Evolutionary conservation across 2,797 vertebrate species (phyloP).

Genomic region (Malurus leucopterus): DNA sequence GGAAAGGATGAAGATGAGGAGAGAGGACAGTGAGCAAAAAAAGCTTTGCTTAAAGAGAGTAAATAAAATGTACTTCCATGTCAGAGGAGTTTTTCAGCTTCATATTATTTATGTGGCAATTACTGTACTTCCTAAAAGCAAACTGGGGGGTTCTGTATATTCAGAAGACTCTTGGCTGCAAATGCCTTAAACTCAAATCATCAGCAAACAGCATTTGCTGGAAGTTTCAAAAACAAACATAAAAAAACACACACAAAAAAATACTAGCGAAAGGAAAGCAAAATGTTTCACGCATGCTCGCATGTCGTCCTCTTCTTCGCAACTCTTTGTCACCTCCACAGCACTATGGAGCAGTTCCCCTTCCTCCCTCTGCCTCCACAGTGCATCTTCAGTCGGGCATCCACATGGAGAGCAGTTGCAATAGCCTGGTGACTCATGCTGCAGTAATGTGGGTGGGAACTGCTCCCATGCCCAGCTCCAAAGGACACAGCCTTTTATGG

Average conservation of each 20-base stretch:
- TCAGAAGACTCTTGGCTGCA: background rate
- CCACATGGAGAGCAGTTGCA: background rate
- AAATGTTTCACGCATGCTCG: background rate
- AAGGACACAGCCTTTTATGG: conserved; percentile 66
- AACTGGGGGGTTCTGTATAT: background rate
- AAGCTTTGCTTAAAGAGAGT: background rate
- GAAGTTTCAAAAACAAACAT: background rate
- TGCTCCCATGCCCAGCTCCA: conserved; percentile 42
- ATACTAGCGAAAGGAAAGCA: background rate
- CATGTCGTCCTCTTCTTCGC: background rate
- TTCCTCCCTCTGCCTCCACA: background rate
- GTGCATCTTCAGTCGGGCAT: conserved; percentile 1
- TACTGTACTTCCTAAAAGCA: background rate
- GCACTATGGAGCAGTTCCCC: fast-evolving
- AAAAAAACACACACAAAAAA: background rate
- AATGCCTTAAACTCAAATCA: background rate
- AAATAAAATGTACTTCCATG: background rate
- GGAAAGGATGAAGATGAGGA: background rate
- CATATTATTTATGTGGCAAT: background rate
- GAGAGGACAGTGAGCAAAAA: background rate
- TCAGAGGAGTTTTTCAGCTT: background rate
- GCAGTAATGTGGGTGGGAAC: conserved; percentile 59
- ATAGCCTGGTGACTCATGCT: conserved; percentile 53
- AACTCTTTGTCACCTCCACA: background rate
- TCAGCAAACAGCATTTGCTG: background rate